A percentile compares a stretch with the other conserved stretches of the same genome.
Evolutionary conservation across 2,888 invertebrate species (phyloP).

Genomic region (Ramazzottius varieornatus): DNA sequence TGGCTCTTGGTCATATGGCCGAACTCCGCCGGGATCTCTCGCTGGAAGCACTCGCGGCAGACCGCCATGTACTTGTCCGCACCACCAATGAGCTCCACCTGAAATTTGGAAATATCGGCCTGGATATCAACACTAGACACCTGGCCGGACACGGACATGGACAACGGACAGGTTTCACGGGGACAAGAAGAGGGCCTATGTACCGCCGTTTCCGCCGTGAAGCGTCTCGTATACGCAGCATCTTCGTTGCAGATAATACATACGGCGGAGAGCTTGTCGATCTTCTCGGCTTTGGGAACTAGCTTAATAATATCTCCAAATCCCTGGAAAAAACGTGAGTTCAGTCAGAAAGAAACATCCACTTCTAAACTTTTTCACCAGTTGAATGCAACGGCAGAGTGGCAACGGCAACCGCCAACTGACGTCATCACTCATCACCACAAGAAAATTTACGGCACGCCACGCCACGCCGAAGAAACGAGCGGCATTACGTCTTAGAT

Average conservation of each 20-base stretch:
- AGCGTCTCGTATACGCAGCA: slow-evolving; percentile 29
- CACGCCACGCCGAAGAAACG: too few relatives aligned
- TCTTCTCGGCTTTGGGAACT: slow-evolving; percentile 29
- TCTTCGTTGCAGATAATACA: slow-evolving; percentile 29
- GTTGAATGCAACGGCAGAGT: too few relatives aligned
- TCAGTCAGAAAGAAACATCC: too few relatives aligned
- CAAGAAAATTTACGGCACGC: too few relatives aligned
- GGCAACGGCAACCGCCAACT: too few relatives aligned
- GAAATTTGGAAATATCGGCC: slow-evolving; percentile 8
- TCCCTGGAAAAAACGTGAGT: slow-evolving; percentile 14
- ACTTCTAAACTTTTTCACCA: background rate
- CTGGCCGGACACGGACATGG: background rate
- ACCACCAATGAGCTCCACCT: slow-evolving; percentile 32
- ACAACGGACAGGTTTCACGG: too few relatives aligned
- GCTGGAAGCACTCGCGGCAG: slow-evolving; percentile 25
- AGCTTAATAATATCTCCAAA: slow-evolving; percentile 27
- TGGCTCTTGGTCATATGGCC: background rate
- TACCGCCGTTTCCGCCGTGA: slow-evolving; percentile 25
- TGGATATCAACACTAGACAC: background rate
- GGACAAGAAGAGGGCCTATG: slow-evolving; percentile 3
- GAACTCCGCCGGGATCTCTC: slow-evolving; percentile 13
- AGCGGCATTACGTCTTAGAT: too few relatives aligned
- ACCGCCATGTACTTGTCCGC: slow-evolving; percentile 31
- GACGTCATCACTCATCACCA: too few relatives aligned
- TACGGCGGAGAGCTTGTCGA: slow-evolving; percentile 30